Evolutionary conservation across 2,797 vertebrate genomes (phyloP).

Genomic region (Carduelis carduelis): DNA sequence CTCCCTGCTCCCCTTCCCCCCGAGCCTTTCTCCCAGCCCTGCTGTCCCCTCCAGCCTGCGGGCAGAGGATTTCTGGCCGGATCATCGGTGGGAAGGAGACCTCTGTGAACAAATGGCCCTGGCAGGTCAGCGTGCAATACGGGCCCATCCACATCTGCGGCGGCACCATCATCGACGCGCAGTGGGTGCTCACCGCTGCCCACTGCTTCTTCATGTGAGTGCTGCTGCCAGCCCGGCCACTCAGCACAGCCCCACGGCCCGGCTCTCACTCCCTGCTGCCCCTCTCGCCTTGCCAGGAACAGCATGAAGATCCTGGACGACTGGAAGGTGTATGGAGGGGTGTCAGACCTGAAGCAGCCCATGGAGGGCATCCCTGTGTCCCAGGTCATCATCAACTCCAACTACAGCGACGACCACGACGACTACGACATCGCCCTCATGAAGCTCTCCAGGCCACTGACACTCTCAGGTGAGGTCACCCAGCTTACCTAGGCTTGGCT

Average conservation of each 20-base stretch:
- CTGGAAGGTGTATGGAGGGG: conserved; percentile 83
- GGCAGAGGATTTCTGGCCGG: conserved; percentile 75
- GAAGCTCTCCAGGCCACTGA: conserved; percentile 75
- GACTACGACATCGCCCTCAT: conserved; percentile 87
- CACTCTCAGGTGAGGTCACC: conserved; percentile 57
- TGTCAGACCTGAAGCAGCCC: conserved; percentile 71
- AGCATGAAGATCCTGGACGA: conserved; percentile 48
- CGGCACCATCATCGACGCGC: conserved; percentile 82
- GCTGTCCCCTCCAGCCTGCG: conserved; percentile 80
- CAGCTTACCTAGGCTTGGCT: neutral
- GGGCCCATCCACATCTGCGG: conserved; percentile 82
- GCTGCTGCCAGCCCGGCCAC: neutral
- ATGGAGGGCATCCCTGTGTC: conserved; percentile 67
- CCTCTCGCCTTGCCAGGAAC: conserved; percentile 4
- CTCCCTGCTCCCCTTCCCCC: neutral
- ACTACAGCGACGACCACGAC: conserved; percentile 76
- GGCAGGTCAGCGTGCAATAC: conserved; percentile 88
- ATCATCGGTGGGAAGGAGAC: conserved; percentile 86
- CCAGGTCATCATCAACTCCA: conserved; percentile 81
- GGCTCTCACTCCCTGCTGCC: neutral
- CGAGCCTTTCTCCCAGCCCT: neutral
- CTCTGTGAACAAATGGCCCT: conserved; percentile 82
- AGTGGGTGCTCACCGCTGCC: conserved; percentile 87
- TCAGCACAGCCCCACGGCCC: neutral
- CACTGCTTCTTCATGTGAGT: conserved; percentile 91